Evolutionary conservation across 2,888 invertebrate genomes (phyloP).

Genomic region (Thyatira batis): DNA sequence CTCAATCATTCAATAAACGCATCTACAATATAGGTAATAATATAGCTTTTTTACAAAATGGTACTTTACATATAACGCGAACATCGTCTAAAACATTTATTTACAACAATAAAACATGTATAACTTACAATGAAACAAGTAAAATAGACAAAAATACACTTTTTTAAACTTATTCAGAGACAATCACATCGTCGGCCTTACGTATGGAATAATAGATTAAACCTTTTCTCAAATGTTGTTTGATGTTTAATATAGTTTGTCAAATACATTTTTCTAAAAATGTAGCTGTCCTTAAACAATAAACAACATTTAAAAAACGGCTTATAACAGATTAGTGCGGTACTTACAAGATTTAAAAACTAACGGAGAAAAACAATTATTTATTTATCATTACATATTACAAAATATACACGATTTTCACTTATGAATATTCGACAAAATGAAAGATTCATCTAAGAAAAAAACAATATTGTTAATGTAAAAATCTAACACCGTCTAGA

Average conservation of each 20-base stretch:
- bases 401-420: conserved; percentile 61
- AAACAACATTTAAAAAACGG: background rate
- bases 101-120: conserved; percentile 23
- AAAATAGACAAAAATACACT: conserved; percentile 13
- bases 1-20: conserved; percentile 4
- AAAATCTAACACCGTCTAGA: conserved; percentile 6
- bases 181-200: conserved; percentile 30
- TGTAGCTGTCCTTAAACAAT: background rate
- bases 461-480: conserved; percentile 10
- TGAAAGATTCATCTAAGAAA: conserved; percentile 12
- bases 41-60: conserved; percentile 4
- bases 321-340: conserved; percentile 33
- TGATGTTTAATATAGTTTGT: background rate
- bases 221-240: conserved; percentile 24
- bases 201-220: conserved; percentile 35
- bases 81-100: conserved; percentile 8
- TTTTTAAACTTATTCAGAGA: conserved; percentile 17
- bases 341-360: conserved; percentile 42
- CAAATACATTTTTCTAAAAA: conserved; percentile 5
- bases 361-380: conserved; percentile 27
- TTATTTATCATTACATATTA: no score
- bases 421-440: conserved; percentile 17
- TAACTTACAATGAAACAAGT: background rate
- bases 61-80: background rate
- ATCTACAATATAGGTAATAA: conserved; percentile 1